Evolutionary conservation across 2,888 invertebrate species (phyloP).

Genomic region (Herminia tarsipennalis): DNA sequence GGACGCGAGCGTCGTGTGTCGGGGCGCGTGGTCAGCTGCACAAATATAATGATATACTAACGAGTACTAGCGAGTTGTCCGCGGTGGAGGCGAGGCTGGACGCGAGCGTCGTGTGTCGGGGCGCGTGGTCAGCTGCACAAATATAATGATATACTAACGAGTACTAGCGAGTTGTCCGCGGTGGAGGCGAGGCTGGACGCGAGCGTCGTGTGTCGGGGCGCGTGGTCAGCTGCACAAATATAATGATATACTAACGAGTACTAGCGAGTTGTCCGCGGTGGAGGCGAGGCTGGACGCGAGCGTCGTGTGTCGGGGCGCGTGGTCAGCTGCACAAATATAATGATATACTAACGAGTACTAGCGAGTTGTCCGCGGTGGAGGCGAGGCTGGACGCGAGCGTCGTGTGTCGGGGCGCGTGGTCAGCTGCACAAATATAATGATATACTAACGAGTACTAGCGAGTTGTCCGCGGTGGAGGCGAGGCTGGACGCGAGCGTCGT

Average conservation of each 20-base stretch:
- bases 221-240: conserved; percentile 66
- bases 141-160: too few species aligned
- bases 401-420: conserved; percentile 64
- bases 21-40: conserved; percentile 61
- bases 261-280: conserved; percentile 78
- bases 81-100: conserved; percentile 79
- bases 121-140: conserved; percentile 65
- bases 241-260: conserved; percentile 44
- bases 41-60: too few species aligned
- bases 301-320: conserved; percentile 65
- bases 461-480: conserved; percentile 79
- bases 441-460: conserved; percentile 56
- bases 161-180: conserved; percentile 75
- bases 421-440: too few species aligned
- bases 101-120: conserved; percentile 71
- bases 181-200: conserved; percentile 79
- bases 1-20: conserved; percentile 76
- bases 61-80: conserved; percentile 72
- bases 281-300: conserved; percentile 79
- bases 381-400: conserved; percentile 79
- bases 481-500: conserved; percentile 78
- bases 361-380: conserved; percentile 79
- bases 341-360: conserved; percentile 52
- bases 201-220: conserved; percentile 68
- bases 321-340: conserved; percentile 66